phyloP scores from a whole-genome alignment of 23 tunicate species.

The Oikopleura dioica region DNA sequence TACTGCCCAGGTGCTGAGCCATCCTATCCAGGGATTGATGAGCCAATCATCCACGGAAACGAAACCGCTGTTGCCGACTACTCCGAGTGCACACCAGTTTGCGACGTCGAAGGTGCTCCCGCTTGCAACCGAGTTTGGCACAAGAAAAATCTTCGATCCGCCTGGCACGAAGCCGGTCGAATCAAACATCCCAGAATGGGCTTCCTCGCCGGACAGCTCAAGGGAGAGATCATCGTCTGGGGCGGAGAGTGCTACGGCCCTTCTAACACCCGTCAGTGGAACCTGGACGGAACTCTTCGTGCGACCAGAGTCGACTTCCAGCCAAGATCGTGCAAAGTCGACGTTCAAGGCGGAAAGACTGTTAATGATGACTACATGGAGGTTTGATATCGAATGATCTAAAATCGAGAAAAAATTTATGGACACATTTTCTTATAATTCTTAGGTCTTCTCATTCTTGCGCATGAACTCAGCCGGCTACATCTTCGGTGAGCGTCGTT shows the following conservation, averaged over 20 bases:
- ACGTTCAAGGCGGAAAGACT: not conserved
- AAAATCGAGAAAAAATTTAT: too few species aligned
- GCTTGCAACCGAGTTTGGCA: not conserved
- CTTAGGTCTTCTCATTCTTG: not conserved
- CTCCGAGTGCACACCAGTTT: not conserved
- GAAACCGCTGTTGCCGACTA: not conserved
- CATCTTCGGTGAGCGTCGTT: not conserved
- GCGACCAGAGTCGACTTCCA: not conserved
- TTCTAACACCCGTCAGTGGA: not conserved
- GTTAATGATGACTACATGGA: not conserved
- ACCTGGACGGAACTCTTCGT: not conserved
- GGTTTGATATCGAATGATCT: too few species aligned
- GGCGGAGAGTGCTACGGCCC: not conserved
- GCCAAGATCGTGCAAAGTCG: not conserved
- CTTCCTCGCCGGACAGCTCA: not conserved
- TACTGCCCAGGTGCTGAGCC: not conserved
- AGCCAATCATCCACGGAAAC: not conserved
- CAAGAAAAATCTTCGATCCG: not conserved
- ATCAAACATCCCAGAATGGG: not conserved
- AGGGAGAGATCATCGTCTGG: not conserved
- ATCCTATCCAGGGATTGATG: not conserved
- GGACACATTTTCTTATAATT: too few species aligned
- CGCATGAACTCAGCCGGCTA: not conserved
- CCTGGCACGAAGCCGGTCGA: not conserved
- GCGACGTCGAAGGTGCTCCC: not conserved